These are phyloP conservation scores for Muntiacus muntjak DNA, from an alignment of 2,113 vertebrate species.

Conservation along the genomic window DNA sequence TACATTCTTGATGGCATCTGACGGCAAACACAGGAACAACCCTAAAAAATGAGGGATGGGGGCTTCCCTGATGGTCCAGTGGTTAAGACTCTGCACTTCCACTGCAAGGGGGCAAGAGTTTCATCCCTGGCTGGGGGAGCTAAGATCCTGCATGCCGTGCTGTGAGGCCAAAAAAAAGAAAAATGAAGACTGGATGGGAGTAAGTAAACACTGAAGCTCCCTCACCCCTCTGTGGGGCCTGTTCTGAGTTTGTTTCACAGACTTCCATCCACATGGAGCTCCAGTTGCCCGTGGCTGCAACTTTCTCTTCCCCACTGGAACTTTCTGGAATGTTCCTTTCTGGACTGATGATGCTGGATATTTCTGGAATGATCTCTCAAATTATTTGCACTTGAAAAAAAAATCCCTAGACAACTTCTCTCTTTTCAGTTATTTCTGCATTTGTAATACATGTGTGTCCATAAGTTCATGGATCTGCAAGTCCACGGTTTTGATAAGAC, in stretches of 20 bases:
- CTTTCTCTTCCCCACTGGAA: not conserved
- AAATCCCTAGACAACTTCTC: not conserved
- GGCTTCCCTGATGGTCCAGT: not conserved
- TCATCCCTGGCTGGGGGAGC: not conserved
- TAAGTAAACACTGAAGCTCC: not conserved
- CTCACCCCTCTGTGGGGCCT: not conserved
- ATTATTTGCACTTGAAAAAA: not conserved
- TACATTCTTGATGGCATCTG: not conserved
- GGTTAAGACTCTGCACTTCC: not conserved
- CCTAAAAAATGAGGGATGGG: not conserved
- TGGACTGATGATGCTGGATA: not conserved
- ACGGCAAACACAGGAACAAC: not conserved
- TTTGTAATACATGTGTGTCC: not conserved
- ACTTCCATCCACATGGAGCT: not conserved
- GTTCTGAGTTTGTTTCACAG: not conserved
- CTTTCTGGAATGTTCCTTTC: not conserved
- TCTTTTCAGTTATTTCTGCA: not conserved
- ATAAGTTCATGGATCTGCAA: not conserved
- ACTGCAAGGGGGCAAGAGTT: not conserved
- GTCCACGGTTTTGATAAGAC: not conserved
- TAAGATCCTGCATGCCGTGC: not conserved
- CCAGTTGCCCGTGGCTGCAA: not conserved
- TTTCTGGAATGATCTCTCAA: not conserved
- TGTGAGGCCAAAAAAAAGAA: not conserved
- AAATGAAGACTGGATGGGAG: not conserved